Evolutionary conservation across 2,797 vertebrate species (phyloP).

Genomic region (Microcaecilia unicolor): DNA sequence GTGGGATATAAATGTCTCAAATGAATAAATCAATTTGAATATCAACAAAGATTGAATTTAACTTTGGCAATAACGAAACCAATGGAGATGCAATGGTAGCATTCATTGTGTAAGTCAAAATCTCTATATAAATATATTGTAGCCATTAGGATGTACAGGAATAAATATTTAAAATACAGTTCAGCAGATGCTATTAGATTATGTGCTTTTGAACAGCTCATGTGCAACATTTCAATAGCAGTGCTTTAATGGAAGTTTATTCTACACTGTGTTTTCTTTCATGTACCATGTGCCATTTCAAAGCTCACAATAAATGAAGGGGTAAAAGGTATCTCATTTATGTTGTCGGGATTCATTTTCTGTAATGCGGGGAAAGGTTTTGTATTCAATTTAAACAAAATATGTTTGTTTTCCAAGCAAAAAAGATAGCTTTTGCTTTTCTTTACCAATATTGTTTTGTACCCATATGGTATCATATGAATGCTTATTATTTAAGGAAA

Average conservation of each 20-base stretch:
- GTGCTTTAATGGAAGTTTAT: conserved; percentile 22
- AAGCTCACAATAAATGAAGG: conserved; percentile 3
- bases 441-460: not conserved
- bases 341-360: conserved; percentile 29
- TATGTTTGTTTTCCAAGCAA: conserved; percentile 2
- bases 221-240: conserved; percentile 21
- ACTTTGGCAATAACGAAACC: no score
- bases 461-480: not conserved
- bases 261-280: conserved; percentile 20
- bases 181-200: conserved; percentile 7
- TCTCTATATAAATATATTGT: no score
- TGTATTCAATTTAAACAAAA: conserved; percentile 17
- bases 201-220: conserved; percentile 15
- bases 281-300: not conserved
- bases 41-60: no score
- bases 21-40: no score
- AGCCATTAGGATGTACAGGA: no score
- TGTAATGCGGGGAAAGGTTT: conserved; percentile 17
- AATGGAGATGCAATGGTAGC: no score
- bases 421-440: conserved; percentile 3
- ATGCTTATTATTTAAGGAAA: not conserved
- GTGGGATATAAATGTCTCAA: no score
- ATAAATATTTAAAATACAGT: conserved; percentile 15
- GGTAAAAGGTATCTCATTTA: conserved; percentile 23
- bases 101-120: no score